Conservation (phyloP, 1,140 invertebrate species). For the Littorina saxatilis region DNA sequence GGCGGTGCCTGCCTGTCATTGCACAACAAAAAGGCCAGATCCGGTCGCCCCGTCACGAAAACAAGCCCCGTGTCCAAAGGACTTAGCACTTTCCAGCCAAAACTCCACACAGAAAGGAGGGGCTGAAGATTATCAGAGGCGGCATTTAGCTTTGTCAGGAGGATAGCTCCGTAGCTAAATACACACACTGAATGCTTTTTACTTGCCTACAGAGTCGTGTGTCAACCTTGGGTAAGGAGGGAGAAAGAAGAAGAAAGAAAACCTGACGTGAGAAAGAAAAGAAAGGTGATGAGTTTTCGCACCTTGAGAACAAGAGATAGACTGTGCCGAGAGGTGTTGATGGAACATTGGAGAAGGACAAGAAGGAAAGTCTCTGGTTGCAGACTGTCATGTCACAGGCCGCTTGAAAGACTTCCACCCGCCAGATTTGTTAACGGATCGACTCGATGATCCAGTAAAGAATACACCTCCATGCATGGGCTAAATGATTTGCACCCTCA, state of each 20-base stretch:
- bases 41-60: neutral
- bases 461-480: neutral
- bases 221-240: too few relatives aligned
- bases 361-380: neutral
- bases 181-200: neutral
- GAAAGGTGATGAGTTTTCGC: neutral
- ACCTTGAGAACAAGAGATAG: neutral
- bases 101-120: neutral
- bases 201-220: neutral
- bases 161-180: neutral
- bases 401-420: neutral
- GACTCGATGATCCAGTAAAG: neutral
- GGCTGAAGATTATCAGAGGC: neutral
- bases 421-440: neutral
- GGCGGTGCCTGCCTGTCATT: neutral
- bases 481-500: conserved; percentile 20
- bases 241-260: too few relatives aligned
- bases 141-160: neutral
- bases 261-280: too few relatives aligned
- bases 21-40: neutral
- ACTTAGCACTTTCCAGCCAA: neutral
- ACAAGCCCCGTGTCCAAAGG: neutral
- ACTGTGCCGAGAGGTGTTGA: neutral
- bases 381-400: neutral
- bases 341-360: neutral